Base-by-base conservation (phyloP, 2,113 vertebrate genomes). In the Hippocampus comes region DNA sequence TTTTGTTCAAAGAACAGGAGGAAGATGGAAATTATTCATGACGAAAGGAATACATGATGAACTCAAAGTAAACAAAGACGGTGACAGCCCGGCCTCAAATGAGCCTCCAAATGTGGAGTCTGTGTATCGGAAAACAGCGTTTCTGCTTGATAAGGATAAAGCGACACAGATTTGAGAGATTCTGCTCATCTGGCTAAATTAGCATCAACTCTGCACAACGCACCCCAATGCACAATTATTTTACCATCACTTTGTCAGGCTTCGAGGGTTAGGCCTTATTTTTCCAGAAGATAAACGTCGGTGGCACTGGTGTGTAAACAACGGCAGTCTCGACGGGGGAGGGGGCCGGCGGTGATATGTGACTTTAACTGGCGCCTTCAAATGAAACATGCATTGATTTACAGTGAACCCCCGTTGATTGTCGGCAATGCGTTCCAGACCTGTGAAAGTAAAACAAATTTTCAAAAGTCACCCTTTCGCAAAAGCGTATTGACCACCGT, bases 341-440 rank as follows among this genome's bases (percentile, higher is more conserved):
- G 5, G 34, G 5, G 34, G 27, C 0, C 2, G 41, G 42, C 10
- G 2, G 10, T 3, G 12, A 46, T 14, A n/a, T 9, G 15, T 55
- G 51, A 20, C 2, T 9, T 55, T 84, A 86, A 86, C 88, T 87
- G 85, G 84, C 66, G 68, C 82, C 67, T 76, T 56, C 8, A 86
- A 87, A 88, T 90, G 85, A 86, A 86, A 88, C 76, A 85, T 21
- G 63, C 55, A 69, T 63, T 43, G 34, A 65, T 78, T 82, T 74
- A 84, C 1, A 55, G 1, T 21, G n/a, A 21, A 56, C 21, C 21
- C 18, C 5, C 9, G 53, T 21, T n/a, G 21, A 21, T 3, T 10
- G 53, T 10, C 8, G 9, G 9, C 9, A 9, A n/a, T 10, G n/a
- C 21, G 34, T 6, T 38, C 34, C 34, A 38, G 5, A n/a, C 8